Evolutionary conservation across 2,888 invertebrate genomes (phyloP), one percentile per base, ranked within the genome.

Genomic region (Caenorhabditis japonica): DNA sequence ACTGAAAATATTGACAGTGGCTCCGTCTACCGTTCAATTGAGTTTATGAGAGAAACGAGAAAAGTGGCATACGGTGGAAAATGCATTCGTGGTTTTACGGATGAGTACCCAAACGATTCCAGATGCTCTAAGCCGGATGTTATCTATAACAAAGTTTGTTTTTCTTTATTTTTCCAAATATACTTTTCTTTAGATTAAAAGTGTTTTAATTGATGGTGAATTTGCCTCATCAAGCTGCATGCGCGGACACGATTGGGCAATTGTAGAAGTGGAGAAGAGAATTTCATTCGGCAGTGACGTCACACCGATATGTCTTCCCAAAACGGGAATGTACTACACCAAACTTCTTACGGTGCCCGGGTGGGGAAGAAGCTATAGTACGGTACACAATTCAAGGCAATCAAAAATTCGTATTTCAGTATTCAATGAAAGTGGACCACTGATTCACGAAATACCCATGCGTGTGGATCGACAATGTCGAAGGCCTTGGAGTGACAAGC

Each of bases 171-270:
- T 19, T 1, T 10, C 13, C 12, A 47, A 27, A 33, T 36, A n/a
- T 13, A 46, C 21, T 5, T 19, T 17, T 0, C 47, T 66, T 52
- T 43, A 85, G 82, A 85, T 85, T 27, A 55, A 80, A 33, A 79
- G 80, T 41, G 81, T 85, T 4, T 64, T 81, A n/a, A 59, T 85
- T 7, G 85, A 85, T 47, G 78, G 77, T 4, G 79, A 77, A 3
- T 85, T 85, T 52, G 82, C 81, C 3, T 52, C 68, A 4, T 61
- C 71, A 13, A 69, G 66, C 38, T 85, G 86, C 41, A 44, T 71
- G 7, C 56, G 64, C 13, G 86, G 86, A 1, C 85, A 86, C 46
- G 86, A 86, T 55, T 85, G 84, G 83, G 86, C 85, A 0, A 84
- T 84, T 36, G 81, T 85, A 10, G 86, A 86, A 70, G 47, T 84